Evolutionary conservation across 2,888 invertebrate genomes (phyloP).

Genomic region (Stenchaetothrips biformis): DNA sequence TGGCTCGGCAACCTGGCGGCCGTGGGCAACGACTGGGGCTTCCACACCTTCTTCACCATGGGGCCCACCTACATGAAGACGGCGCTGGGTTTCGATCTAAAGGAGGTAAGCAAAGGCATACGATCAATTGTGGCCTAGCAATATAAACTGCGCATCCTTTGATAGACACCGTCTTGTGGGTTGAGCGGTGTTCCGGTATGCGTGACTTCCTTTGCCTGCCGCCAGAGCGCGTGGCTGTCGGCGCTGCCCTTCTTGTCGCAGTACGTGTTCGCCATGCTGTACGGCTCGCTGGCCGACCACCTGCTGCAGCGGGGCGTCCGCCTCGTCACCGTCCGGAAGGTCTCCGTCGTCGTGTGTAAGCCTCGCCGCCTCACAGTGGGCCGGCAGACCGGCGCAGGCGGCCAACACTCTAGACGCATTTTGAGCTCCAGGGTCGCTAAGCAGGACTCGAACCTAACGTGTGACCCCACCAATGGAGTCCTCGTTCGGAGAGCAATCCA

Average conservation of each 20-base stretch:
- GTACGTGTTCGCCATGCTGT: slow-evolving; percentile 36
- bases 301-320: slow-evolving; percentile 34
- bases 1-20: slow-evolving; percentile 42
- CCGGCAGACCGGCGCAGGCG: no score
- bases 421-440: no score
- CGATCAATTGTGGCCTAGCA: no score
- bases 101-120: slow-evolving; percentile 41
- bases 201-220: slow-evolving; percentile 22
- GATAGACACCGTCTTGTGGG: no score
- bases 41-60: slow-evolving; percentile 43
- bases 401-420: no score
- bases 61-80: slow-evolving; percentile 43
- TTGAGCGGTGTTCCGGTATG: no score
- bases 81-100: slow-evolving; percentile 42
- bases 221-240: slow-evolving; percentile 37
- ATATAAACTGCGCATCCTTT: no score
- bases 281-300: slow-evolving; percentile 36
- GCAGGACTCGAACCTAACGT: no score
- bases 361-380: slow-evolving; percentile 8
- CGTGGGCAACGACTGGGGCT: slow-evolving; percentile 44
- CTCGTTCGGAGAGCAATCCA: no score
- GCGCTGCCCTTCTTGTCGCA: slow-evolving; percentile 37
- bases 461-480: no score
- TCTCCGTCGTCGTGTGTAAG: slow-evolving; percentile 37
- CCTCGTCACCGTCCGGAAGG: slow-evolving; percentile 34